phyloP scores from a whole-genome alignment of 2,797 vertebrate species.

The Phrynocephalus guinanensis region DNA sequence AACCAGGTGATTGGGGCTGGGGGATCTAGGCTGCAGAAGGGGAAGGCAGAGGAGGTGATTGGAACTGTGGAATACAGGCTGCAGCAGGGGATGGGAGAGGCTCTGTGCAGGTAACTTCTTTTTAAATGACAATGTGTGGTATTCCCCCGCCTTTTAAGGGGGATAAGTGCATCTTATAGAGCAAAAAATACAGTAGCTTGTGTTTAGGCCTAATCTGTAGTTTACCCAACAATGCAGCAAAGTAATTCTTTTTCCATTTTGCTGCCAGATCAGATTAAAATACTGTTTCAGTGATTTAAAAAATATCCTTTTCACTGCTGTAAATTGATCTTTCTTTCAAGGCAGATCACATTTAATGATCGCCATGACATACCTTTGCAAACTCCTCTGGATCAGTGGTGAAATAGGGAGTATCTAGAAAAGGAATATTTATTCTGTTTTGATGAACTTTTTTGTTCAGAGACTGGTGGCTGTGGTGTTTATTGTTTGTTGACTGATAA shows the following conservation, averaged over 20 bases:
- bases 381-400: background rate
- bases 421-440: background rate
- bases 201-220: background rate
- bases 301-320: background rate
- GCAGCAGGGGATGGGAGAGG: too few relatives aligned
- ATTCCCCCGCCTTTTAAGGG: too few relatives aligned
- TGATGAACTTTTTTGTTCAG: background rate
- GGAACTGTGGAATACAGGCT: too few relatives aligned
- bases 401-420: background rate
- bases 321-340: conserved; percentile 16
- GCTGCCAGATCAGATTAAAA: background rate
- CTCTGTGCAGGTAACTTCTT: too few relatives aligned
- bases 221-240: background rate
- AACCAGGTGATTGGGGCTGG: too few relatives aligned
- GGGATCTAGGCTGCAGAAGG: too few relatives aligned
- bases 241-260: background rate
- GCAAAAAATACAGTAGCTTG: too few relatives aligned
- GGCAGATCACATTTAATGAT: background rate
- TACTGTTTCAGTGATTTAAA: background rate
- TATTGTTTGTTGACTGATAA: too few relatives aligned
- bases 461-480: background rate
- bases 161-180: too few relatives aligned
- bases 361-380: background rate
- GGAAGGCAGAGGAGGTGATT: too few relatives aligned
- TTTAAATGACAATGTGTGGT: too few relatives aligned